Evolutionary conservation across 2,888 invertebrate species (phyloP), one percentile per base, ranked within the genome.

Genomic region (Teleogryllus oceanicus): DNA sequence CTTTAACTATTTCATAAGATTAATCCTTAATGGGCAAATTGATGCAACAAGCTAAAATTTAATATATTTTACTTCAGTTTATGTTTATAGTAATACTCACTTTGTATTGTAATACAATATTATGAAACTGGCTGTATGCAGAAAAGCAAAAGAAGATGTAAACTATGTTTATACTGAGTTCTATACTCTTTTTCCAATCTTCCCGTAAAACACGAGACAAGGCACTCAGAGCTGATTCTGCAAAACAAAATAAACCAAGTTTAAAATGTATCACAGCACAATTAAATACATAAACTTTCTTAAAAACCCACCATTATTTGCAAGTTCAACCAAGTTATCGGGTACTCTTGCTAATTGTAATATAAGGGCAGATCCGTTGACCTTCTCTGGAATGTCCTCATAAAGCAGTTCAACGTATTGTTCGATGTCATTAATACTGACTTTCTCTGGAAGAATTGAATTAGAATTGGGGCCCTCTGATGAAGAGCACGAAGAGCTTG

Each of bases 91-190:
- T 76, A 62, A 62, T 18, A 62, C 78, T 49, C 16, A 94, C 94
- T 90, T 99, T 98, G 87, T 98, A 97, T 87, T 98, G 97, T 78
- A 97, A 92, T 83, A 99, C 94, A 75, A 98, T 94, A 78, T 94
- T 92, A 87, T 99, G 99, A 88, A 99, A 99, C 85, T 96, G 94
- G 84, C 94, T 93, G 86, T 97, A 99, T 75, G 95, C 95, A 16
- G 99, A 98, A 86, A 99, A 97, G 86, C 97, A 98, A 87, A 97
- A 97, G 89, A 99, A 99, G 85, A 96, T 95, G 87, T 97, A 96
- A 83, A 98, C 94, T 85, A 99, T 96, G 88, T 98, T 98, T 84
- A 97, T 98, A 84, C 97, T 96, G 81, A 99, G 88, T 87, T 99
- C 98, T 85, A 98, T 94, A 87, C 96, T 98, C 86, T 96, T 93